Percentiles rank a stretch among this genome's conserved stretches.
Evolutionary conservation across 2,113 vertebrate species (phyloP).

Genomic region (Onychostruthus taczanowskii): DNA sequence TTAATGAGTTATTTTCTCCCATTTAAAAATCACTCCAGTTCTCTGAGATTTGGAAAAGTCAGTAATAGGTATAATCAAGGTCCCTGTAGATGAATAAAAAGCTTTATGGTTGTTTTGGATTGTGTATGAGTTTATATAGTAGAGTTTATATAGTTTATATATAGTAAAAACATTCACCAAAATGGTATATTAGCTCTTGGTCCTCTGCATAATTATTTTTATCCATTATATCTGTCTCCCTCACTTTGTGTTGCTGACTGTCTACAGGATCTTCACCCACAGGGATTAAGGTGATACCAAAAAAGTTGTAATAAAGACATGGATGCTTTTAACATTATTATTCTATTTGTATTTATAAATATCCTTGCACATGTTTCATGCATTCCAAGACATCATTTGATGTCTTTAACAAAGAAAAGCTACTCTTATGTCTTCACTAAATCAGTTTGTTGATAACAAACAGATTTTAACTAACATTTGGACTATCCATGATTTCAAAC

Average conservation of each 20-base stretch:
- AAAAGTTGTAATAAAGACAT: not conserved
- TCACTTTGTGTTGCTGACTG: not conserved
- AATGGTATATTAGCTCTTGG: not conserved
- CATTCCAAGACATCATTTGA: not conserved
- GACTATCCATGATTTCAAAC: slow-evolving; percentile 61
- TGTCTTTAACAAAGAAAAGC: slow-evolving; percentile 1
- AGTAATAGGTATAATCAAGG: not conserved
- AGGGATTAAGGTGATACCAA: not conserved
- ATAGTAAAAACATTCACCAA: not conserved
- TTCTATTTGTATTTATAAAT: not conserved
- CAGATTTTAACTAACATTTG: slow-evolving; percentile 74
- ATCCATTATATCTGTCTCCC: not conserved
- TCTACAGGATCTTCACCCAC: not conserved
- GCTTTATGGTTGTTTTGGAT: not conserved
- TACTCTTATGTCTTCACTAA: not conserved
- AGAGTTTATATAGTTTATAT: not conserved
- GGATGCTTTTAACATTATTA: not conserved
- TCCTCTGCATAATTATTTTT: not conserved
- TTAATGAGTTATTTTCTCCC: not conserved
- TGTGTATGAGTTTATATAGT: not conserved
- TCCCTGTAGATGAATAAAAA: not conserved
- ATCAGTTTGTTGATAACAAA: slow-evolving; percentile 68
- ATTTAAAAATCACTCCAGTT: not conserved
- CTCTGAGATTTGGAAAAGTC: not conserved
- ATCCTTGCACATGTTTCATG: not conserved